Conservation (phyloP, 2,888 invertebrate genomes). For the Ophioninae sp. region DNA sequence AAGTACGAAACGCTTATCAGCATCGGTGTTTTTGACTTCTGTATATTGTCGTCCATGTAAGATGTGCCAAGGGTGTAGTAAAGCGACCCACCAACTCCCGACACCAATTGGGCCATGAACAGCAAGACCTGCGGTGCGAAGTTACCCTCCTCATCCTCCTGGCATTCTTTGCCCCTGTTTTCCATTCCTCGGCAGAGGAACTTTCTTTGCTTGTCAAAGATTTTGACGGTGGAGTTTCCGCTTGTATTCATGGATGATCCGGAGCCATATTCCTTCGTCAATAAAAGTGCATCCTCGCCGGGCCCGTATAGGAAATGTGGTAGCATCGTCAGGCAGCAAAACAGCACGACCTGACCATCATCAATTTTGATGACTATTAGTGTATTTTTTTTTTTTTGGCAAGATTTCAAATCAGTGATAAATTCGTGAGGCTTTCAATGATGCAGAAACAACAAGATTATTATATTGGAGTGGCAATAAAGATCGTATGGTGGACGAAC, state of each 20-base stretch:
- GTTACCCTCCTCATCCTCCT: slow-evolving; percentile 82
- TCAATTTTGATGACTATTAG: neutral
- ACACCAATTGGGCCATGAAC: slow-evolving; percentile 87
- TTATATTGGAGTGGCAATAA: neutral
- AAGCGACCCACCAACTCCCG: slow-evolving; percentile 87
- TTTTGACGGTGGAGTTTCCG: slow-evolving; percentile 67
- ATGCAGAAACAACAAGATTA: neutral
- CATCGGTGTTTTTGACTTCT: slow-evolving; percentile 88
- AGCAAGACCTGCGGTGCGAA: slow-evolving; percentile 85
- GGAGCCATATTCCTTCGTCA: slow-evolving; percentile 85
- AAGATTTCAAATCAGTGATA: neutral
- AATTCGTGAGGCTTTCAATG: neutral
- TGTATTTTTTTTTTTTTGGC: neutral
- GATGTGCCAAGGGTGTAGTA: slow-evolving; percentile 87
- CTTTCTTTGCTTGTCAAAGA: slow-evolving; percentile 82
- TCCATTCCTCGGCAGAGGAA: slow-evolving; percentile 82
- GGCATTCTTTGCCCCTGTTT: slow-evolving; percentile 80
- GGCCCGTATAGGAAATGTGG: slow-evolving; percentile 88
- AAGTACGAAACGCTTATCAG: slow-evolving; percentile 87
- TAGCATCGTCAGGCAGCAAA: slow-evolving; percentile 86
- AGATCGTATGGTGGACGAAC: neutral
- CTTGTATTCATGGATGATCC: slow-evolving; percentile 79
- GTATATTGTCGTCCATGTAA: slow-evolving; percentile 90
- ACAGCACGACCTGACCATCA: slow-evolving; percentile 81
- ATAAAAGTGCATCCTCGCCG: slow-evolving; percentile 85